These are phyloP conservation scores for Brachystomella parvula DNA, from an alignment of 1,140 invertebrate species.

Conservation along the genomic window DNA sequence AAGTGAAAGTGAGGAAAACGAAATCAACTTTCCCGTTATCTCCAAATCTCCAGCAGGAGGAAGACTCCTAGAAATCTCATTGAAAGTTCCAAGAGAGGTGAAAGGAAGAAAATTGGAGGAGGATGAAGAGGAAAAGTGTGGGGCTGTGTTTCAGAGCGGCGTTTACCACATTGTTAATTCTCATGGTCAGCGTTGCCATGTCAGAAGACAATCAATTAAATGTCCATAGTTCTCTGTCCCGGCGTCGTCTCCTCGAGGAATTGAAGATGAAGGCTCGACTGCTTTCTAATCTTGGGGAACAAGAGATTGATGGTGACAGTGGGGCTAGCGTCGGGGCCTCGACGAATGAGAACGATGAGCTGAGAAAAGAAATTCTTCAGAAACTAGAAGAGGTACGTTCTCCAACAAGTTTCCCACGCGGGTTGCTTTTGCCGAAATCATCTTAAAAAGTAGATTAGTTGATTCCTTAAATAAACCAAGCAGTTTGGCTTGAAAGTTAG, in stretches of 20 bases:
- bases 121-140: not conserved
- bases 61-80: not conserved
- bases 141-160: not conserved
- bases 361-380: too few relatives aligned
- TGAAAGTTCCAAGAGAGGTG: not conserved
- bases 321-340: not conserved
- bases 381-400: too few relatives aligned
- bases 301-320: not conserved
- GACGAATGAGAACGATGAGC: not conserved
- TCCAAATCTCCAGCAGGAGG: not conserved
- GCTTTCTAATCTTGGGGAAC: not conserved
- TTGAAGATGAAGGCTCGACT: not conserved
- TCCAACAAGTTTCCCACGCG: too few relatives aligned
- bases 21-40: conserved; percentile 11
- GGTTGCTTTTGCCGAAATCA: too few relatives aligned
- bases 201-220: conserved; percentile 4
- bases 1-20: conserved; percentile 10
- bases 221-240: not conserved
- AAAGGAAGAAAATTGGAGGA: not conserved
- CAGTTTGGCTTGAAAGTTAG: too few relatives aligned
- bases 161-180: not conserved
- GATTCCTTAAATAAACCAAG: too few relatives aligned
- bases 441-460: too few relatives aligned
- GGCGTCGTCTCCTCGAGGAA: not conserved
- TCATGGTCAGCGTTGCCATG: conserved; percentile 7